Base-by-base conservation (phyloP, 2,888 invertebrate species). In the Achlya flavicornis region DNA sequence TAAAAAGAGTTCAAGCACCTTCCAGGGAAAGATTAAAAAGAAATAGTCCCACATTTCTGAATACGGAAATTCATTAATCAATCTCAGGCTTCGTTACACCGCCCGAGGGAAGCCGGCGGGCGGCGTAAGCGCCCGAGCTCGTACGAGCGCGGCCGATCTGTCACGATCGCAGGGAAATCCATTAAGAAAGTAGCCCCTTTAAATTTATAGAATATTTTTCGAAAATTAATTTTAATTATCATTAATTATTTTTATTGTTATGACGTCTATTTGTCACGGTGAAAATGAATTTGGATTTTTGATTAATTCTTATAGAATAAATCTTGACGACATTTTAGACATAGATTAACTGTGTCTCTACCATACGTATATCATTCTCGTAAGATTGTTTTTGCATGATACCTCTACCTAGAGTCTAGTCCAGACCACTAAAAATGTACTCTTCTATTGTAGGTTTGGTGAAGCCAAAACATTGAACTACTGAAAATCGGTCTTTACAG, bases 11-110 rank as follows among this genome's bases (percentile, higher is more conserved):
- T 81, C 84, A 84, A 78, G 73, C 78, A 86, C 87, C 87, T 84
- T 72, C 26, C 71, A 76, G 78, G 72, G 75, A 78, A 75, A 72
- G 75, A 77, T 70, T 77, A 78, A 74, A 72, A 73, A 67, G 7
- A 79, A 76, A 75, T 74, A 77, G 67, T 70, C 70, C 68, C 72
- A 74, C 76, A 76, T 82, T 84, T 84, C 84, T 78, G 81, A 74
- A 79, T 82, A 80, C 78, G 76, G 80, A 84, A 85, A 81, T 78
- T 84, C 88, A 89, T 89, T 88, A 88, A 88, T 89, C 88, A 89
- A 85, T 77, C 72, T 77, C 73, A 69, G 69, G 75, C 73, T 78
- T 78, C 79, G 67, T 76, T 76, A 73, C 73, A 77, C 70, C 75
- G 86, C 88, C 85, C 67, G 78, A 75, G 81, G 87, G 82, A 78